A percentile compares a stretch with the other conserved stretches of the same genome.
Conservation (phyloP, 2,113 vertebrate genomes). For the Mola mola region DNA sequence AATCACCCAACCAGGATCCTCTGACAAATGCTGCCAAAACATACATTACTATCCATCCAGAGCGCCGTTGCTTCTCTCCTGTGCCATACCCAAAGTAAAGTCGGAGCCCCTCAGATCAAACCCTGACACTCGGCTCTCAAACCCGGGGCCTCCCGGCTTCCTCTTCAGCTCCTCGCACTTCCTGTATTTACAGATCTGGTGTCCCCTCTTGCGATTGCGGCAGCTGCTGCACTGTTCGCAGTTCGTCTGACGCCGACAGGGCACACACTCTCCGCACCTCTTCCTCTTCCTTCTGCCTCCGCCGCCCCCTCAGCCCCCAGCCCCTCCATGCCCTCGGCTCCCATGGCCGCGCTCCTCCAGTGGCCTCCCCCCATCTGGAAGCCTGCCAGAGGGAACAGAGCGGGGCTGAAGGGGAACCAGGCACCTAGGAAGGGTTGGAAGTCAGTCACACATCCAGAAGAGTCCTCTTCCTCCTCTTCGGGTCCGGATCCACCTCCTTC, state of each 20-base stretch:
- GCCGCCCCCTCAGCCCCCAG: slow-evolving; percentile 91
- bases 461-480: slow-evolving; percentile 83
- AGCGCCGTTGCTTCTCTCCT: slow-evolving; percentile 69
- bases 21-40: slow-evolving; percentile 51
- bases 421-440: slow-evolving; percentile 90
- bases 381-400: slow-evolving; percentile 94
- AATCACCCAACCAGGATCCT: slow-evolving; percentile 67
- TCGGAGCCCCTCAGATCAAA: slow-evolving; percentile 79
- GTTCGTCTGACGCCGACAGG: slow-evolving; percentile 96
- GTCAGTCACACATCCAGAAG: slow-evolving; percentile 91
- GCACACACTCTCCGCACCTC: slow-evolving; percentile 97
- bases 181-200: slow-evolving; percentile 99
- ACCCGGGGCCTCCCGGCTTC: slow-evolving; percentile 87
- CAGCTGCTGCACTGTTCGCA: slow-evolving; percentile 99
- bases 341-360: slow-evolving; percentile 70
- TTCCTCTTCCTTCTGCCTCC: slow-evolving; percentile 97
- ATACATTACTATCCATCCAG: slow-evolving; percentile 72
- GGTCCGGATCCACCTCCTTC: slow-evolving; percentile 88
- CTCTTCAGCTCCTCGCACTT: slow-evolving; percentile 99
- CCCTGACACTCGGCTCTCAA: slow-evolving; percentile 78
- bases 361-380: slow-evolving; percentile 93
- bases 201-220: slow-evolving; percentile 99
- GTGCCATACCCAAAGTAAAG: slow-evolving; percentile 76
- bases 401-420: slow-evolving; percentile 95
- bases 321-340: slow-evolving; percentile 91